These are phyloP conservation scores for Corvus hawaiiensis DNA, from an alignment of 2,113 vertebrate species.

Conservation along the genomic window DNA sequence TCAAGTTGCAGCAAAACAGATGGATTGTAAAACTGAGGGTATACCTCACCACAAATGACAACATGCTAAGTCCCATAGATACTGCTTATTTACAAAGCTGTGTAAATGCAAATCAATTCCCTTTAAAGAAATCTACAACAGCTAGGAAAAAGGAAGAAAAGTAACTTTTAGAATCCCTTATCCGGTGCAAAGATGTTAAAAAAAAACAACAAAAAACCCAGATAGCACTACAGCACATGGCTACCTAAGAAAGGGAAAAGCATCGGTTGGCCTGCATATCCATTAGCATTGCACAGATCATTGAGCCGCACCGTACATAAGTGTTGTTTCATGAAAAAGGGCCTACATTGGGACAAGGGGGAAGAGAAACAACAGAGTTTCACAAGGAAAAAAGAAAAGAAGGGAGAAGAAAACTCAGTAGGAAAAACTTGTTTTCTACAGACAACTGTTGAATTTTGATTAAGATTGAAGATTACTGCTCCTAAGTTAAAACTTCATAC, in stretches of 20 bases:
- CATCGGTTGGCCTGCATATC: background rate
- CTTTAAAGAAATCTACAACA: background rate
- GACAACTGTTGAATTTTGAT: background rate
- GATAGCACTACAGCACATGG: background rate
- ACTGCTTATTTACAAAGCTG: background rate
- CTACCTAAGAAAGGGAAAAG: background rate
- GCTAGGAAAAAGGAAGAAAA: background rate
- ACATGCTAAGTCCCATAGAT: background rate
- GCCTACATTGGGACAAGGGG: accelerated
- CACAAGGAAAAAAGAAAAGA: background rate
- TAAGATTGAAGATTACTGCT: background rate
- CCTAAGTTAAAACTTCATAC: background rate
- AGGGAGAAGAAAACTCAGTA: background rate
- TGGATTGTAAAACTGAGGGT: background rate
- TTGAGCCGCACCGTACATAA: background rate
- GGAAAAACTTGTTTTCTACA: background rate
- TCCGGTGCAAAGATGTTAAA: background rate
- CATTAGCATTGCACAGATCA: background rate
- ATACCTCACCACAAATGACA: background rate
- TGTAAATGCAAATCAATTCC: background rate
- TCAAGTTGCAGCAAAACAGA: background rate
- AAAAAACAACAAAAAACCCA: background rate
- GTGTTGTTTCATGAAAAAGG: background rate
- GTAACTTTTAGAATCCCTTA: background rate
- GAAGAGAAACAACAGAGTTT: background rate